Percentiles rank a stretch among this genome's conserved stretches.
phyloP scores from a whole-genome alignment of 2,113 vertebrate species.

The Terrapene triunguis region DNA sequence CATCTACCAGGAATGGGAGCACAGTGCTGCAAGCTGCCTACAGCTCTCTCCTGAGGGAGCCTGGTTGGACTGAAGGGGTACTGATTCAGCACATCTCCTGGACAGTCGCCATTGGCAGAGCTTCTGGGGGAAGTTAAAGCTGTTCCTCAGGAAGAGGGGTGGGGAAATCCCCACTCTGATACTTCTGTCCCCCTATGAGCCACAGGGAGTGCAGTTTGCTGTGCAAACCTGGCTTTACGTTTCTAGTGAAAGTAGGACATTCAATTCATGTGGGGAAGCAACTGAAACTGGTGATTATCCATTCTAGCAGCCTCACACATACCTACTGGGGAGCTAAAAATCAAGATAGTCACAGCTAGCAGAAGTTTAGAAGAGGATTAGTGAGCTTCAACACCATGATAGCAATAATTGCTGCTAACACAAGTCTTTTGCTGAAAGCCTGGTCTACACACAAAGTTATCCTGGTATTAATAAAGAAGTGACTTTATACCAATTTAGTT shows the following conservation, averaged over 20 bases:
- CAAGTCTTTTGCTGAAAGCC: slow-evolving; percentile 17
- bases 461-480: not conserved
- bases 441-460: slow-evolving; percentile 52
- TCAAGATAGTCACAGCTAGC: slow-evolving; percentile 24
- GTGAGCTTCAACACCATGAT: slow-evolving; percentile 56
- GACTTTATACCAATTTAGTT: slow-evolving; percentile 15
- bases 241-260: not conserved
- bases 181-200: not conserved
- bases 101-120: not conserved
- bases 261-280: not conserved
- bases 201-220: not conserved
- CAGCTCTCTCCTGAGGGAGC: not conserved
- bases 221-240: not conserved
- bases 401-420: slow-evolving; percentile 50
- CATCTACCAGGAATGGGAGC: rapidly evolving
- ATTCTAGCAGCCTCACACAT: not conserved
- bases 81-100: not conserved
- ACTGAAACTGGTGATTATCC: not conserved
- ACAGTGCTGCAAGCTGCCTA: not conserved
- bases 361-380: slow-evolving; percentile 42
- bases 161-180: not conserved
- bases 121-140: not conserved
- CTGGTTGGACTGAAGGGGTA: not conserved
- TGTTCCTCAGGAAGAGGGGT: not conserved
- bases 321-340: not conserved